These are phyloP conservation scores for Boloria selene DNA, from an alignment of 2,888 invertebrate species.

Conservation along the genomic window DNA sequence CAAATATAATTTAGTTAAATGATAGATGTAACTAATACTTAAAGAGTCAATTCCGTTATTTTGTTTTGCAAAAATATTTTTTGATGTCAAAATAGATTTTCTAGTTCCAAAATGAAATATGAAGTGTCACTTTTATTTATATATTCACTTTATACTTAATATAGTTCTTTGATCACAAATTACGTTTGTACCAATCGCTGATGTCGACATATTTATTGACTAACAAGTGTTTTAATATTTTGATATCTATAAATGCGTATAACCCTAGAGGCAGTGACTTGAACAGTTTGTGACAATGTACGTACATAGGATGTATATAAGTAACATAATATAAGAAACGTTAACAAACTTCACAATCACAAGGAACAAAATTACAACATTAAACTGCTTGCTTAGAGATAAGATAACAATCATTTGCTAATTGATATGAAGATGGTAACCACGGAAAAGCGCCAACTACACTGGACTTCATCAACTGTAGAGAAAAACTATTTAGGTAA, in stretches of 20 bases:
- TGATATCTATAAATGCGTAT: conserved; percentile 47
- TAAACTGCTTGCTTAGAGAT: conserved; percentile 36
- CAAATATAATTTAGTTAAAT: conserved; percentile 62
- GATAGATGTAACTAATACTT: conserved; percentile 50
- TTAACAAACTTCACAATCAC: conserved; percentile 38
- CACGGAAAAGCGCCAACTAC: background rate
- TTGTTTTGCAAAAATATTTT: conserved; percentile 64
- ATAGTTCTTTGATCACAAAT: conserved; percentile 44
- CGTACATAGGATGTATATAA: background rate
- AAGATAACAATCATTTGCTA: conserved; percentile 40
- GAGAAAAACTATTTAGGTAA: background rate
- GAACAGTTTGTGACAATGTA: conserved; percentile 50
- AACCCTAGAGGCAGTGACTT: conserved; percentile 52
- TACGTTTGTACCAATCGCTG: conserved; percentile 59
- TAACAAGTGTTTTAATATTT: conserved; percentile 28
- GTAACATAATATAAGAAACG: conserved; percentile 28
- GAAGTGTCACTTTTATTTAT: conserved; percentile 19
- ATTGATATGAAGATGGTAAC: conserved; percentile 38
- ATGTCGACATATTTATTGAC: conserved; percentile 43
- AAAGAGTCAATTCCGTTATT: conserved; percentile 61
- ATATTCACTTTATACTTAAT: conserved; percentile 34
- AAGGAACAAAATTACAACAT: conserved; percentile 40
- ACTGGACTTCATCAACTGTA: background rate
- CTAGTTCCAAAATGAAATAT: conserved; percentile 21
- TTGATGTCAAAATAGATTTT: conserved; percentile 37